A percentile compares a stretch with the other conserved stretches of the same genome.
phyloP scores from a whole-genome alignment of 1,140 invertebrate genomes.

The Pseudomyrmex concolor region DNA sequence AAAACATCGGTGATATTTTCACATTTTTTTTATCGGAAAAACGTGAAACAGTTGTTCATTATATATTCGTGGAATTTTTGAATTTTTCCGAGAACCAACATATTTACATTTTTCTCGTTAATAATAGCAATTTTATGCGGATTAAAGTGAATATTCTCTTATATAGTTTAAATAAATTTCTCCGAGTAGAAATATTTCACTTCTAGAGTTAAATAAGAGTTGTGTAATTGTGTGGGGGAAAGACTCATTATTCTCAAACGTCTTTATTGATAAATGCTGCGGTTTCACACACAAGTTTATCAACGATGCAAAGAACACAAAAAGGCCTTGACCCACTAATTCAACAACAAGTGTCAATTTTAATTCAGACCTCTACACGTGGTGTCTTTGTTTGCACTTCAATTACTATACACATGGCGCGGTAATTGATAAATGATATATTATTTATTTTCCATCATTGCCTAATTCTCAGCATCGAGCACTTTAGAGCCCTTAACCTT shows the following conservation, averaged over 20 bases:
- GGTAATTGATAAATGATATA: constrained; percentile 42
- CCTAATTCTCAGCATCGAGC: background rate
- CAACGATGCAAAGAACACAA: constrained; percentile 47
- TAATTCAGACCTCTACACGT: constrained; percentile 47
- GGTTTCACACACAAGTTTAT: background rate
- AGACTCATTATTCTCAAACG: constrained; percentile 33
- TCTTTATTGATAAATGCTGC: background rate
- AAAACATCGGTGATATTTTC: constrained; percentile 23
- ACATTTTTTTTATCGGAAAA: background rate
- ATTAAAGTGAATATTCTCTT: background rate
- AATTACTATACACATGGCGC: background rate
- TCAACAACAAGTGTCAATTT: constrained; percentile 56
- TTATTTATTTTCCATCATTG: constrained; percentile 46
- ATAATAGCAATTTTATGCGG: background rate
- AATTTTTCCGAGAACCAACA: background rate
- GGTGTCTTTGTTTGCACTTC: constrained; percentile 20
- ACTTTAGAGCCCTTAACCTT: constrained; percentile 28
- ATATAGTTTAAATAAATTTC: background rate
- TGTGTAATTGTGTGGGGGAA: background rate
- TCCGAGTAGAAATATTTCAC: background rate
- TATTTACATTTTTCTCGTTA: constrained; percentile 5
- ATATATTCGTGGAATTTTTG: constrained; percentile 9
- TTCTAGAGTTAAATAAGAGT: background rate
- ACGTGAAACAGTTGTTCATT: background rate
- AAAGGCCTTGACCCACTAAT: constrained; percentile 62